phyloP scores from a whole-genome alignment of 2,113 vertebrate genomes.

The Epinephelus moara region DNA sequence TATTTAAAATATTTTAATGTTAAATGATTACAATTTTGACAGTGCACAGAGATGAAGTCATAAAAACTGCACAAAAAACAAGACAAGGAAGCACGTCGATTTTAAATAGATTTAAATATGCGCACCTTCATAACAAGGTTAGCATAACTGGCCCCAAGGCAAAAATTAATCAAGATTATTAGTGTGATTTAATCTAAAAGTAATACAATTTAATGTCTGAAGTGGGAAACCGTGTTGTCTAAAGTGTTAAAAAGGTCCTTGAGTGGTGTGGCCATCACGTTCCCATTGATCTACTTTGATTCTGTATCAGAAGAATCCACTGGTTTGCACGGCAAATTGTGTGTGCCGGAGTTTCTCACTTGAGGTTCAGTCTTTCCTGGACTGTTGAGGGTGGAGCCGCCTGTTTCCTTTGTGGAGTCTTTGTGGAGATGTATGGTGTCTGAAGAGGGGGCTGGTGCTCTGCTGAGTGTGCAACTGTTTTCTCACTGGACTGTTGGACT shows the following conservation, averaged over 20 bases:
- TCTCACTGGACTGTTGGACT: not conserved
- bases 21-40: too few species aligned
- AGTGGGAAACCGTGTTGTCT: slow-evolving; percentile 86
- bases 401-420: not conserved
- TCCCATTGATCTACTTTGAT: slow-evolving; percentile 60
- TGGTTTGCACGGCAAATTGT: slow-evolving; percentile 84
- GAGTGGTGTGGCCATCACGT: slow-evolving; percentile 81
- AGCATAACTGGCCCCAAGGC: not conserved
- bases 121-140: too few species aligned
- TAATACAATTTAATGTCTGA: slow-evolving; percentile 78
- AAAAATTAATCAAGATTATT: not conserved
- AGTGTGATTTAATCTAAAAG: not conserved
- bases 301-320: slow-evolving; percentile 80
- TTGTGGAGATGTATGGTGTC: slow-evolving; percentile 47
- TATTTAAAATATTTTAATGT: too few species aligned
- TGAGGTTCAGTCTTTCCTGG: not conserved
- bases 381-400: slow-evolving; percentile 15
- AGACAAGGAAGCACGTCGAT: not conserved
- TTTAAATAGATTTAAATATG: not conserved
- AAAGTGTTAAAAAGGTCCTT: slow-evolving; percentile 92
- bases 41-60: too few species aligned
- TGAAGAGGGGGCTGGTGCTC: slow-evolving; percentile 80
- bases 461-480: slow-evolving; percentile 33
- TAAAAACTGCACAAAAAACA: not conserved
- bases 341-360: slow-evolving; percentile 71